phyloP scores from a whole-genome alignment of 2,113 vertebrate species.

The Microtus ochrogaster region DNA sequence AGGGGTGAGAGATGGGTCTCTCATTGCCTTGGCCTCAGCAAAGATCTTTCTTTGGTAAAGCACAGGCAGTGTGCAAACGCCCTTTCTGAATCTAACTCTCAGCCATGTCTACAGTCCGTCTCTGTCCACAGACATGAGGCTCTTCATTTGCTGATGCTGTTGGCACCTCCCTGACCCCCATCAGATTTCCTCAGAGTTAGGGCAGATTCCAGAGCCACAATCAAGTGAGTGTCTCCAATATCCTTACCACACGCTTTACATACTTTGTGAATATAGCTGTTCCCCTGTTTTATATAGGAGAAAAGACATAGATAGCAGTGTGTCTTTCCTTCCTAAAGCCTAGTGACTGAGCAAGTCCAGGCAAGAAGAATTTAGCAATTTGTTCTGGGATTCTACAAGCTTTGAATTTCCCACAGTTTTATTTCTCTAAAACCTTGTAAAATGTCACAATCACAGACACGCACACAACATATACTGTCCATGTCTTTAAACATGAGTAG shows the following conservation, averaged over 20 bases:
- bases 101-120: not conserved
- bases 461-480: not conserved
- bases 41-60: not conserved
- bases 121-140: not conserved
- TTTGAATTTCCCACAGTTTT: constrained; percentile 65
- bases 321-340: not conserved
- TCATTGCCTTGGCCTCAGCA: not conserved
- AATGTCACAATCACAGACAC: not conserved
- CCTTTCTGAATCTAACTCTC: not conserved
- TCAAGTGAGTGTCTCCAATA: constrained; percentile 22
- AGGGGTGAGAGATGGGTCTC: not conserved
- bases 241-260: not conserved
- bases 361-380: constrained; percentile 45
- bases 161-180: not conserved
- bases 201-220: not conserved
- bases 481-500: constrained; percentile 47
- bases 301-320: not conserved
- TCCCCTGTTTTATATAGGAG: not conserved
- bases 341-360: not conserved
- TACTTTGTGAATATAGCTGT: no score
- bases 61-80: not conserved
- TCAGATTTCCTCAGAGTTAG: not conserved
- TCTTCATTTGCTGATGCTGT: not conserved
- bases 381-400: constrained; percentile 28
- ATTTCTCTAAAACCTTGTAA: constrained; percentile 50